These are phyloP conservation scores for Melikaiella ostensackeni DNA, from an alignment of 2,888 invertebrate genomes.

Conservation along the genomic window DNA sequence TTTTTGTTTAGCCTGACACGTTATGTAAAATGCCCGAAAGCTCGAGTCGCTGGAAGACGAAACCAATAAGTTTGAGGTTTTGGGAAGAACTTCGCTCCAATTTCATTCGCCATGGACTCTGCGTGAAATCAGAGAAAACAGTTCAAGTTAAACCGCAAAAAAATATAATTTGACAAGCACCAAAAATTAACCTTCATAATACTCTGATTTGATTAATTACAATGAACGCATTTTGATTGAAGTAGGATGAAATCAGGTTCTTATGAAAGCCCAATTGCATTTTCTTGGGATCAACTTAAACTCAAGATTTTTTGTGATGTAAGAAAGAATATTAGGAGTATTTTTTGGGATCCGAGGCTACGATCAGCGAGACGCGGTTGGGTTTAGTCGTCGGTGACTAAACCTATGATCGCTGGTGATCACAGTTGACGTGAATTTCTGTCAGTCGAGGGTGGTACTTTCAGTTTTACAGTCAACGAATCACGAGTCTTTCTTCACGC, in stretches of 20 bases:
- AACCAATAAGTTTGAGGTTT: constrained; percentile 7
- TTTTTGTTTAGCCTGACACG: constrained; percentile 1
- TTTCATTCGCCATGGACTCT: neutral
- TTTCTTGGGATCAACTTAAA: neutral
- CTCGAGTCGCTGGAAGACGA: constrained; percentile 9
- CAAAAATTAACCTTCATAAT: neutral
- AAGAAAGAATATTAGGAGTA: constrained; percentile 17
- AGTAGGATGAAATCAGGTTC: neutral
- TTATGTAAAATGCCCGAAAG: constrained; percentile 1
- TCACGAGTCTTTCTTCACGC: constrained; percentile 49
- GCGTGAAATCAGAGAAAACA: neutral
- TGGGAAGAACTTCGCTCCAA: neutral
- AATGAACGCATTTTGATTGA: neutral
- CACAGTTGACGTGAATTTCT: constrained; percentile 9
- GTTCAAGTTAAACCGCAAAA: too few relatives aligned
- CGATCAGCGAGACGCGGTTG: neutral
- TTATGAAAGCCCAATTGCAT: neutral
- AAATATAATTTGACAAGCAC: too few relatives aligned
- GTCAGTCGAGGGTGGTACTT: constrained; percentile 25
- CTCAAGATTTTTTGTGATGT: neutral
- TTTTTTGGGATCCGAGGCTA: constrained; percentile 16
- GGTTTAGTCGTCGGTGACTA: neutral
- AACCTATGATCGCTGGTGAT: neutral
- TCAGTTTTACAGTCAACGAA: constrained; percentile 23
- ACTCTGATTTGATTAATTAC: neutral